Conservation (phyloP, 2,888 invertebrate genomes). For the Dilophus febrilis region DNA sequence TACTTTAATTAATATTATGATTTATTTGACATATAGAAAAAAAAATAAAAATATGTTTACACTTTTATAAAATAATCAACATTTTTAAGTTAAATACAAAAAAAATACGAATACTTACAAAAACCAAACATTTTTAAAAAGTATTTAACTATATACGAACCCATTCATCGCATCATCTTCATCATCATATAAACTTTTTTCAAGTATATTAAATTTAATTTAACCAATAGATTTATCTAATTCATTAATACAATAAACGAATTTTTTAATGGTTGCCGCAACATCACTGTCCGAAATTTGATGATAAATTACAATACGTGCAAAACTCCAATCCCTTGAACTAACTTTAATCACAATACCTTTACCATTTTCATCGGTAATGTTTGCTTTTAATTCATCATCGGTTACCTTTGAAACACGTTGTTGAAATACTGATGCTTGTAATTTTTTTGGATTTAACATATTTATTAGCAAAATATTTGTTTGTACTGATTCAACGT, state of each 20-base stretch:
- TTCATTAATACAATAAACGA: slow-evolving; percentile 48
- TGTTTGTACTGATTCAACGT: slow-evolving; percentile 43
- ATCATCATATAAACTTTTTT: too few species aligned
- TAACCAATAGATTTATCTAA: slow-evolving; percentile 27
- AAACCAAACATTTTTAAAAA: too few species aligned
- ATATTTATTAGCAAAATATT: slow-evolving; percentile 58
- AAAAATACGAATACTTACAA: too few species aligned
- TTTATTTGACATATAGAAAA: too few species aligned
- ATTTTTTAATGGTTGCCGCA: slow-evolving; percentile 50
- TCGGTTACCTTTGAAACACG: slow-evolving; percentile 33
- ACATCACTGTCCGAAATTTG: slow-evolving; percentile 52
- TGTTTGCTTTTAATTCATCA: slow-evolving; percentile 33
- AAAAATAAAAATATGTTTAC: too few species aligned
- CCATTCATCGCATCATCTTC: too few species aligned
- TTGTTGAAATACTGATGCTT: slow-evolving; percentile 36
- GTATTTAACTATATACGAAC: too few species aligned
- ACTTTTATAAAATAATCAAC: too few species aligned
- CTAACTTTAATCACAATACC: slow-evolving; percentile 41
- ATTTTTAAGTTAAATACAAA: too few species aligned
- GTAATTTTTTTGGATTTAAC: slow-evolving; percentile 33
- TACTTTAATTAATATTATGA: too few species aligned
- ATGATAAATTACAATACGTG: slow-evolving; percentile 53
- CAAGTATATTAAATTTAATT: too few species aligned
- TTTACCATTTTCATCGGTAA: slow-evolving; percentile 25
- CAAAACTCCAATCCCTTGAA: slow-evolving; percentile 37